Base-by-base conservation (phyloP, 2,888 invertebrate species). In the Bellardia bayeri region DNA sequence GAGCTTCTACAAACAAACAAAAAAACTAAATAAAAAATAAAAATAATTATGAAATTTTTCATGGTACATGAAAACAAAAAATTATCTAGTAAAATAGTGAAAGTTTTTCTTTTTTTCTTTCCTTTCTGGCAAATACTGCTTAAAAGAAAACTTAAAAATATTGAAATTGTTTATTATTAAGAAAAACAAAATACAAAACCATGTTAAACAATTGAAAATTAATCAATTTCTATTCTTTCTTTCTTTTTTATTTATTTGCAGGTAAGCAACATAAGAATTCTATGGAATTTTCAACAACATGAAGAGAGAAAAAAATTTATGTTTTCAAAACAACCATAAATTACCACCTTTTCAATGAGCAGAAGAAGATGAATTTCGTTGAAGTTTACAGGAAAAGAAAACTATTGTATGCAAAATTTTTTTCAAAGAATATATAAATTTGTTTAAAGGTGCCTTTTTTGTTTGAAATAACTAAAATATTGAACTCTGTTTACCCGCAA, bases 191-290 rank as follows among this genome's bases (percentile, higher is more conserved):
- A 42, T 0, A 49, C 14, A 69, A 11, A 37, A 51, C 37, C 45
- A 69, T 85, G 79, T 75, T 79, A 71, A 81, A 82, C 82, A 89
- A 75, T 82, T 86, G 72, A 84, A 84, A 86, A 89, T 90, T 89
- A 89, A 90, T 90, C 88, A 88, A 87, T 88, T 89, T 89, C 85
- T 88, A 23, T 89, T 72, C 78, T 75, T 8, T 66, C 66, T 45
- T 78, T 78, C 0, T 72, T 68, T 56, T 54, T 82, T 71, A 13
- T 79, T 42, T 87, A 61, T 85, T 87, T 87, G n/a, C 79, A 87
- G 87, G 87, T 87, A 85, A 87, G 87, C 71, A 86, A 42, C 51
- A 58, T 88, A 40, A 45, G 63, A 64, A 56, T 40, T 86, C 51
- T 69, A 66, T 89, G 71, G 72, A 83, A 69, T 58, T 85, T 76